Conservation (phyloP, 1,140 invertebrate species). For the Ptiloglossa arizonensis region DNA sequence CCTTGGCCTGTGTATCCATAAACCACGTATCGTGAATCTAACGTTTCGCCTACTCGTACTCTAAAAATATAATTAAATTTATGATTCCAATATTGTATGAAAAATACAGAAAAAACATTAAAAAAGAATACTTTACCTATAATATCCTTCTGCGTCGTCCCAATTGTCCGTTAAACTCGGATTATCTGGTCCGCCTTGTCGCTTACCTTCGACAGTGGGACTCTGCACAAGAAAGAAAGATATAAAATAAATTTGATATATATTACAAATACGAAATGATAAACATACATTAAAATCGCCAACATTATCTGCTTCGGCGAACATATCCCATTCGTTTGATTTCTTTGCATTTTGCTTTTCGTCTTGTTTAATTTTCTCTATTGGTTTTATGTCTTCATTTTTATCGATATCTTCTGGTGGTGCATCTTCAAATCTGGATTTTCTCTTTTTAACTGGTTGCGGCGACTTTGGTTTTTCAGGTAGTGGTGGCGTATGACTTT, state of each 20-base stretch:
- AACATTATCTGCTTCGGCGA: conserved; percentile 94
- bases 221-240: conserved; percentile 85
- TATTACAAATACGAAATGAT: conserved; percentile 80
- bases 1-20: conserved; percentile 99
- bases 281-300: conserved; percentile 92
- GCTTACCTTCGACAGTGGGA: conserved; percentile 87
- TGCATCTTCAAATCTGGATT: conserved; percentile 76
- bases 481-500: conserved; percentile 79
- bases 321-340: conserved; percentile 91
- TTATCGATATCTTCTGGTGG: conserved; percentile 64
- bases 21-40: conserved; percentile 96
- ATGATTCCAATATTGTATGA: neutral
- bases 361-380: conserved; percentile 74
- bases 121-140: conserved; percentile 76
- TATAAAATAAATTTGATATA: conserved; percentile 31
- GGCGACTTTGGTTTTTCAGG: conserved; percentile 73
- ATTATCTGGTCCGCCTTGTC: conserved; percentile 89
- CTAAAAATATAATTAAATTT: conserved; percentile 84
- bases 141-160: conserved; percentile 99
- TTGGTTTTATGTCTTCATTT: conserved; percentile 65
- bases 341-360: conserved; percentile 78
- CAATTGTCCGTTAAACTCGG: conserved; percentile 98
- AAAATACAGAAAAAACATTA: neutral
- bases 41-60: conserved; percentile 96
- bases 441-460: conserved; percentile 70